Percentiles rank a stretch among this genome's conserved stretches.
Conservation (phyloP, 2,888 invertebrate genomes). For the Sesia apiformis region DNA sequence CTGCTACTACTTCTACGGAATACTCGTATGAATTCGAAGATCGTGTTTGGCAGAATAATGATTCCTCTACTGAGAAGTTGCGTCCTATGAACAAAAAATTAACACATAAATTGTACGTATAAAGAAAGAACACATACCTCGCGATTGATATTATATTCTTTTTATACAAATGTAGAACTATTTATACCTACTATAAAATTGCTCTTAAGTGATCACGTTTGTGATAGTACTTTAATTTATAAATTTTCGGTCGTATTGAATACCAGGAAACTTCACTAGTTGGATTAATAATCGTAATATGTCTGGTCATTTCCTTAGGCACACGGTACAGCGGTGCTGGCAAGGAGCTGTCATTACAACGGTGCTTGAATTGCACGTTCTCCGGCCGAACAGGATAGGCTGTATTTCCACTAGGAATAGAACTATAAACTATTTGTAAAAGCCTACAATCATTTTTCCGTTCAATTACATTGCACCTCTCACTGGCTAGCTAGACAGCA, state of each 20-base stretch:
- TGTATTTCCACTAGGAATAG: conserved; percentile 30
- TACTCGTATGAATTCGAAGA: conserved; percentile 41
- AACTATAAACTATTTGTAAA: conserved; percentile 8
- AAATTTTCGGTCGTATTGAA: not conserved
- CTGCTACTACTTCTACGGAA: conserved; percentile 70
- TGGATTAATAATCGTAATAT: conserved; percentile 46
- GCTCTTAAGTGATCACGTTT: too few relatives aligned
- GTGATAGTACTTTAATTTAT: too few relatives aligned
- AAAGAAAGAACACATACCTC: too few relatives aligned
- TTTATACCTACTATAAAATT: too few relatives aligned
- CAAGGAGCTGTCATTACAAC: conserved; percentile 64
- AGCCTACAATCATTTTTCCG: conserved; percentile 12
- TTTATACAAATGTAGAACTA: too few relatives aligned
- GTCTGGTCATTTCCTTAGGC: conserved; percentile 44
- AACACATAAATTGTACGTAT: too few relatives aligned
- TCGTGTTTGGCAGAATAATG: conserved; percentile 73
- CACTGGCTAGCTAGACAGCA: too few relatives aligned
- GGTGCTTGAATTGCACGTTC: conserved; percentile 50
- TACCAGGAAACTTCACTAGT: not conserved
- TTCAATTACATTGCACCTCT: not conserved
- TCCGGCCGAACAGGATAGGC: conserved; percentile 23
- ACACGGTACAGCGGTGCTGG: conserved; percentile 34
- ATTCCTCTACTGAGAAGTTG: conserved; percentile 42
- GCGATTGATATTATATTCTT: too few relatives aligned
- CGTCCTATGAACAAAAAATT: conserved; percentile 42